Conservation (phyloP, 2,113 vertebrate species). For the Grantiella picta region DNA sequence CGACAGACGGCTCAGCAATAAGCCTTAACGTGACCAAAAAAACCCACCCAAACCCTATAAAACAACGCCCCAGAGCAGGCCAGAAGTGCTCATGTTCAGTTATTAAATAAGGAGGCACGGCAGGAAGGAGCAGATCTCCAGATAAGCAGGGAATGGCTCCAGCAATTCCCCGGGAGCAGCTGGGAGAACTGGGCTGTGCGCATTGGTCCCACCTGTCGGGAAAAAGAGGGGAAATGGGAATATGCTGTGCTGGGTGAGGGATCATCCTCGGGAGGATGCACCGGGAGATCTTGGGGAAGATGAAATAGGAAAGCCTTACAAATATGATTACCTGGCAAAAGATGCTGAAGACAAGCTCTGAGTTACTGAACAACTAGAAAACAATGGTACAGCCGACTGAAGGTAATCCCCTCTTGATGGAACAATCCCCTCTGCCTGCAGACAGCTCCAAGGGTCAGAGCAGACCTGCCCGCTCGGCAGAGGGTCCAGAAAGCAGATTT, state of each 20-base stretch:
- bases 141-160: background rate
- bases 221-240: background rate
- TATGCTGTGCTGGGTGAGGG: background rate
- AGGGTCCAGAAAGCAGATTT: too few species aligned
- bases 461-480: too few species aligned
- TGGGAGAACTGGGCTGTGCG: background rate
- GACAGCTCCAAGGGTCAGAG: too few species aligned
- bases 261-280: background rate
- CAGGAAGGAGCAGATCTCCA: background rate
- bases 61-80: background rate
- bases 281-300: too few species aligned
- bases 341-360: too few species aligned
- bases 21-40: background rate
- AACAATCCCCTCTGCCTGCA: too few species aligned
- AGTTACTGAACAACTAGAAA: too few species aligned
- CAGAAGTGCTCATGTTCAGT: background rate
- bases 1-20: conserved; percentile 22
- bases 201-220: background rate
- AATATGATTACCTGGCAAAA: too few species aligned
- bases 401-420: too few species aligned
- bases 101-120: background rate
- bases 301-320: too few species aligned
- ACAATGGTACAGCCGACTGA: too few species aligned
- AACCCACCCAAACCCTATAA: background rate
- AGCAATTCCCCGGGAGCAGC: background rate